phyloP scores from a whole-genome alignment of 2,888 invertebrate species.

The Strigamia transsilvanica region DNA sequence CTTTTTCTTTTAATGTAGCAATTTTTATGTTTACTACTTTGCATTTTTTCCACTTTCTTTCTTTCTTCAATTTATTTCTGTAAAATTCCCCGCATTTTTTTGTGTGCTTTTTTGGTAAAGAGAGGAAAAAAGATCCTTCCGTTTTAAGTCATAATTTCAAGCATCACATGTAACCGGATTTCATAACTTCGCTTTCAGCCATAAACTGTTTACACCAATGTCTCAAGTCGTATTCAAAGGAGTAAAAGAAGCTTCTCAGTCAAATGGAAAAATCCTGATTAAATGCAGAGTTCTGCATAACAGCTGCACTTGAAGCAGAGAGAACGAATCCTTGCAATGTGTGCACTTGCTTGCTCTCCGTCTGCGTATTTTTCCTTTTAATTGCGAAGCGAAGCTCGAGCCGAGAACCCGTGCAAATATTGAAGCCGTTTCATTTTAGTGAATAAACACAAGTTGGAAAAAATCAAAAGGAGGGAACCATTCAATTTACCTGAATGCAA shows the following conservation, averaged over 20 bases:
- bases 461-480: constrained; percentile 38
- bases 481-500: constrained; percentile 46
- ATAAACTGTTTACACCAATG: constrained; percentile 45
- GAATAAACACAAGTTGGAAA: constrained; percentile 33
- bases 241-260: constrained; percentile 47
- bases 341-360: constrained; percentile 48
- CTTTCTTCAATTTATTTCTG: background rate
- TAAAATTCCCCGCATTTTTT: background rate
- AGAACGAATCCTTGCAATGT: constrained; percentile 49
- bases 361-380: constrained; percentile 46
- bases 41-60: background rate
- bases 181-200: constrained; percentile 14
- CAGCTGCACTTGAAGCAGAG: constrained; percentile 49
- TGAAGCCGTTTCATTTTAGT: constrained; percentile 46
- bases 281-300: constrained; percentile 45
- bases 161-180: constrained; percentile 1
- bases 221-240: constrained; percentile 44
- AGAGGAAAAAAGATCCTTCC: background rate
- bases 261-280: constrained; percentile 49
- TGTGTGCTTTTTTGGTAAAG: background rate
- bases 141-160: constrained; percentile 9
- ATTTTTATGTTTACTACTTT: background rate
- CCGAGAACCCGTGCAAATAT: constrained; percentile 45
- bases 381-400: constrained; percentile 41
- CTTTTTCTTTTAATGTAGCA: background rate